Base-by-base conservation (phyloP, 2,888 invertebrate species). In the Ectemnius continuus region DNA sequence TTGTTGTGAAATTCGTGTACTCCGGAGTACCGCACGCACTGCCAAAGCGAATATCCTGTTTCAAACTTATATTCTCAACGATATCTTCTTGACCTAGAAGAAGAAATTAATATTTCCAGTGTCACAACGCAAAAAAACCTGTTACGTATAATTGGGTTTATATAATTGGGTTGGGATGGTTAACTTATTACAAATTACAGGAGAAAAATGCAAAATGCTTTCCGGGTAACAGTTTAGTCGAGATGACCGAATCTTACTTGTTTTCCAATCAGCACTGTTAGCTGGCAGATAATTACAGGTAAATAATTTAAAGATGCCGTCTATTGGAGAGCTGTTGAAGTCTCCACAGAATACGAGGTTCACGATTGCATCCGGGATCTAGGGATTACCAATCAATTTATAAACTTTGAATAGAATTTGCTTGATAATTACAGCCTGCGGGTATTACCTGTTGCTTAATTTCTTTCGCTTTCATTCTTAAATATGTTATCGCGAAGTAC, bases 261-360 rank as follows among this genome's bases (percentile, higher is more conserved):
- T 95, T 76, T 91, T 93, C 96, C 97, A 98, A 88, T 97, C 97
- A 18, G 93, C 91, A 79, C 94, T 93, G 83, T 94, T 91, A 67
- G 92, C 92, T 47, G 94, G 92, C 4, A 97, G 93, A 75, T 89
- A 86, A 68, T 95, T 95, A 56, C 94, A 93, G 0, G 95, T 96
- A 91, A 96, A 94, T 66, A 97, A 92, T 86, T 95, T 93, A 90
- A 95, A 96, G 84, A 97, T 94, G 0, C 96, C 97, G 89, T 95
- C 95, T 65, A 95, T 94, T 0, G 98, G 97, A 1, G 94, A 94
- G 89, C 97, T 97, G 89, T 99, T 99, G 86, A 98, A 98, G 90
- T 99, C 99, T 0, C 99, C 99, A 91, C 97, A 97, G 81, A 97
- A 93, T 69, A 98, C 90, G 0, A 97, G 86, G 1, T 95, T 94